Evolutionary conservation across 1,140 invertebrate species (phyloP).

Genomic region (Monochamus saltuarius): DNA sequence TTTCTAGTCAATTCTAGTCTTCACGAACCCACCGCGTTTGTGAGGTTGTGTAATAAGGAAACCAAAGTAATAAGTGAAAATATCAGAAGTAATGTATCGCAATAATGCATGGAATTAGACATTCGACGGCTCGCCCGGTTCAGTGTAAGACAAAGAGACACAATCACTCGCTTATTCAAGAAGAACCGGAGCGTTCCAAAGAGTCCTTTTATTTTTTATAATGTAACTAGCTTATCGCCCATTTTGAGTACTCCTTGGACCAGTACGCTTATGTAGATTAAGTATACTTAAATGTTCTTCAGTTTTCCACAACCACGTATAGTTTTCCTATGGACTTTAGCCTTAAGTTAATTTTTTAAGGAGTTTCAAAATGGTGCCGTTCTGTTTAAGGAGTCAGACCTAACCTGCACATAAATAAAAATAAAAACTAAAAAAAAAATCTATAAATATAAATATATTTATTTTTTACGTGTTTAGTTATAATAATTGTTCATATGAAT

Average conservation of each 20-base stretch:
- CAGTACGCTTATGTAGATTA: not conserved
- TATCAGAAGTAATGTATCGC: slow-evolving; percentile 36
- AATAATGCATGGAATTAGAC: slow-evolving; percentile 27
- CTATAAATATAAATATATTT: slow-evolving; percentile 38
- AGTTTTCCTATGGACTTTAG: not conserved
- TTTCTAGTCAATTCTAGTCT: slow-evolving; percentile 22
- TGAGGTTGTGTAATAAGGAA: slow-evolving; percentile 3
- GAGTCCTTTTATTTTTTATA: not conserved
- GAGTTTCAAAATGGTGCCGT: slow-evolving; percentile 3
- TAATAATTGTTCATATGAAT: slow-evolving; percentile 39
- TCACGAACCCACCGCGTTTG: not conserved
- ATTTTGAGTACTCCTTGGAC: not conserved
- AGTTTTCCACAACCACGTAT: not conserved
- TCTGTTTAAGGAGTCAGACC: slow-evolving; percentile 35
- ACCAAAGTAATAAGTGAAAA: slow-evolving; percentile 31
- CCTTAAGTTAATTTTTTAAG: not conserved
- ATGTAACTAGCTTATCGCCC: no score
- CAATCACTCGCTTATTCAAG: slow-evolving; percentile 36
- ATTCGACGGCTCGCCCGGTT: slow-evolving; percentile 11
- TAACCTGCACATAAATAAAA: slow-evolving; percentile 33
- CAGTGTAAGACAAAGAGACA: slow-evolving; percentile 33
- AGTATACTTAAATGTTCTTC: not conserved
- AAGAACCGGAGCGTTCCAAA: not conserved
- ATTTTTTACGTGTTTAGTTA: slow-evolving; percentile 42
- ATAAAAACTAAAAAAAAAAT: slow-evolving; percentile 32